Percentiles rank a stretch among this genome's conserved stretches.
These are phyloP conservation scores for Allacma fusca DNA, from an alignment of 2,888 invertebrate genomes.

Conservation along the genomic window DNA sequence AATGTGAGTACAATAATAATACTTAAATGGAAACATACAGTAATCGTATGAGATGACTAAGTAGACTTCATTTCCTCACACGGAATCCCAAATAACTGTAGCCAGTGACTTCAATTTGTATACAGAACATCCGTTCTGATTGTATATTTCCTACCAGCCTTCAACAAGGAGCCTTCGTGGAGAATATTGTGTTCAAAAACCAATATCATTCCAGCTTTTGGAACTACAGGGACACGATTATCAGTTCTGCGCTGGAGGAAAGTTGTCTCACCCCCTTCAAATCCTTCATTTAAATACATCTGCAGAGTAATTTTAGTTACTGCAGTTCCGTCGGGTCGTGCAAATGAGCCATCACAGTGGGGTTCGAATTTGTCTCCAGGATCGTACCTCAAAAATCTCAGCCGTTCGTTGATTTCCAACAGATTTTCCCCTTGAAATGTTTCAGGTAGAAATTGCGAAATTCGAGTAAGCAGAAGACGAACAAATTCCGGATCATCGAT, in stretches of 20 bases:
- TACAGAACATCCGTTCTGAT: slow-evolving; percentile 33
- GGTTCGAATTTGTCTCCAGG: slow-evolving; percentile 22
- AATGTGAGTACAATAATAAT: too few species aligned
- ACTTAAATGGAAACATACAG: too few species aligned
- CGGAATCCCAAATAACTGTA: too few species aligned
- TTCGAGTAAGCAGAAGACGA: background rate
- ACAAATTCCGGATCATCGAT: slow-evolving; percentile 40
- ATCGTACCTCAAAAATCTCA: slow-evolving; percentile 27
- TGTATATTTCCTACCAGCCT: slow-evolving; percentile 27
- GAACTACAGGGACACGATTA: slow-evolving; percentile 6
- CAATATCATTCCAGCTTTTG: slow-evolving; percentile 19
- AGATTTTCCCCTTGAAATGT: slow-evolving; percentile 8
- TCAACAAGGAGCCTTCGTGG: slow-evolving; percentile 27
- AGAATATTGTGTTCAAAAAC: slow-evolving; percentile 33
- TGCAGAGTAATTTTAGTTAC: slow-evolving; percentile 30
- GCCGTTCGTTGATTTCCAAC: slow-evolving; percentile 37
- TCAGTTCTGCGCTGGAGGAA: background rate
- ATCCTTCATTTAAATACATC: slow-evolving; percentile 37
- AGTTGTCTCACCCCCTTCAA: slow-evolving; percentile 38
- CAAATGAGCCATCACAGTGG: slow-evolving; percentile 28
- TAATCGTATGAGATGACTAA: too few species aligned
- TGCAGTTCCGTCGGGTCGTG: background rate
- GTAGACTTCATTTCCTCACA: too few species aligned
- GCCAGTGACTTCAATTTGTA: background rate
- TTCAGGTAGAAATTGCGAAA: slow-evolving; percentile 15